A percentile compares a stretch with the other conserved stretches of the same genome.
Evolutionary conservation across 2,797 vertebrate species (phyloP).

Genomic region (Tadarida brasiliensis): DNA sequence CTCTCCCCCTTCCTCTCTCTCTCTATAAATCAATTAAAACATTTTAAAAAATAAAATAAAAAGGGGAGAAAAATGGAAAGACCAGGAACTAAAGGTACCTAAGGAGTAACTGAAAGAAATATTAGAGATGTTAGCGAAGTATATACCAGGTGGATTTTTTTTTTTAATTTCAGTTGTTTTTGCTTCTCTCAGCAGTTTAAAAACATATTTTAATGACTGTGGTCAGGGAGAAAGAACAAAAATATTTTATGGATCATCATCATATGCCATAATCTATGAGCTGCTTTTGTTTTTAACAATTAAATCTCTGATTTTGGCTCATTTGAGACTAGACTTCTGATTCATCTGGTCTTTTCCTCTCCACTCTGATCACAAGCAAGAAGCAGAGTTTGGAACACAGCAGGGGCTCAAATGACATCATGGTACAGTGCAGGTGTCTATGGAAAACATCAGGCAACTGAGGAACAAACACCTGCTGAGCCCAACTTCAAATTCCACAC

Average conservation of each 20-base stretch:
- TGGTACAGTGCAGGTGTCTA: rapidly evolving
- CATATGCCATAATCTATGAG: neutral
- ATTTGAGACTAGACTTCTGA: neutral
- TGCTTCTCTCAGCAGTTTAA: neutral
- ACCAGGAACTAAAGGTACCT: neutral
- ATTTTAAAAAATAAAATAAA: too few species aligned
- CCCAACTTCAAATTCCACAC: neutral
- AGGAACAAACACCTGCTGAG: neutral
- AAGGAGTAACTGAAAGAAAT: neutral
- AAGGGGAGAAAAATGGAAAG: neutral
- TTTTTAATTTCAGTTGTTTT: neutral
- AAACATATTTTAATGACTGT: neutral
- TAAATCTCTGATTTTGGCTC: neutral
- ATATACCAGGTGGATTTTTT: neutral
- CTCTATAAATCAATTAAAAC: too few species aligned
- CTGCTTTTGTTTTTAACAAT: neutral
- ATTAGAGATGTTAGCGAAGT: neutral
- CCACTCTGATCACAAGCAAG: neutral
- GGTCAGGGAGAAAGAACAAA: conserved; percentile 16
- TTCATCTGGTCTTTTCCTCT: neutral
- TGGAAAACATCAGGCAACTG: neutral
- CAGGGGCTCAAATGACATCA: neutral
- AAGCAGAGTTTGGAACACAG: neutral
- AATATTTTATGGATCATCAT: neutral
- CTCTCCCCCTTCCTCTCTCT: too few species aligned